A percentile compares a stretch with the other conserved stretches of the same genome.
phyloP scores from a whole-genome alignment of 2,888 invertebrate species.

The Drosophila diplacantha region DNA sequence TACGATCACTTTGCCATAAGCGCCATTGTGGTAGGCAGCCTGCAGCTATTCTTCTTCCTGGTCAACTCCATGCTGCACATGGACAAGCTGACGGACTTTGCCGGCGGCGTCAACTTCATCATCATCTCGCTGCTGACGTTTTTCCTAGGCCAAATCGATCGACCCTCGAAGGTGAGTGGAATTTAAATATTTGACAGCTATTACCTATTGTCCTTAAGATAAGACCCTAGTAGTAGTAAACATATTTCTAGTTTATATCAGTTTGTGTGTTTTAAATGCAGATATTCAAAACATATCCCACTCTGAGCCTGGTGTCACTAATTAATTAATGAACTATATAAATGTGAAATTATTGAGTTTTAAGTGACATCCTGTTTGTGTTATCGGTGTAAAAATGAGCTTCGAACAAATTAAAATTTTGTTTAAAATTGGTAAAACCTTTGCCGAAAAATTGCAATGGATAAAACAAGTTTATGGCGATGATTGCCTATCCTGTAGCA shows the following conservation, averaged over 20 bases:
- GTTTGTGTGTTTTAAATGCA: not conserved
- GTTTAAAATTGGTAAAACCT: too few species aligned
- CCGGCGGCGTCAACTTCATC: conserved; percentile 95
- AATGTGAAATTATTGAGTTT: not conserved
- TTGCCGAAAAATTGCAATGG: too few species aligned
- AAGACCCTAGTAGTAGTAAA: not conserved
- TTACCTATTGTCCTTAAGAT: too few species aligned
- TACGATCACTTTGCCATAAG: conserved; percentile 91
- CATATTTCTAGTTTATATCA: not conserved
- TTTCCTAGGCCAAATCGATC: conserved; percentile 88
- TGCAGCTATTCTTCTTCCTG: conserved; percentile 93
- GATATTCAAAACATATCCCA: not conserved
- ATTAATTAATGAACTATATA: not conserved
- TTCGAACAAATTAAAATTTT: not conserved
- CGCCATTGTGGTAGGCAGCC: conserved; percentile 88
- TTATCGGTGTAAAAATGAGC: not conserved
- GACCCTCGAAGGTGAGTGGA: conserved; percentile 80
- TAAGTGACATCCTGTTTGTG: not conserved
- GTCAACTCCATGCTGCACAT: conserved; percentile 91
- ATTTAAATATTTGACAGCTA: not conserved
- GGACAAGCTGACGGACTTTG: conserved; percentile 95
- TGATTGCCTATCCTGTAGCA: too few species aligned
- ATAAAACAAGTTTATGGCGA: too few species aligned
- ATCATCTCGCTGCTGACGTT: conserved; percentile 92
- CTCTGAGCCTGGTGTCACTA: not conserved